phyloP scores from a whole-genome alignment of 1,140 invertebrate species.

The Rhagoletis pomonella region DNA sequence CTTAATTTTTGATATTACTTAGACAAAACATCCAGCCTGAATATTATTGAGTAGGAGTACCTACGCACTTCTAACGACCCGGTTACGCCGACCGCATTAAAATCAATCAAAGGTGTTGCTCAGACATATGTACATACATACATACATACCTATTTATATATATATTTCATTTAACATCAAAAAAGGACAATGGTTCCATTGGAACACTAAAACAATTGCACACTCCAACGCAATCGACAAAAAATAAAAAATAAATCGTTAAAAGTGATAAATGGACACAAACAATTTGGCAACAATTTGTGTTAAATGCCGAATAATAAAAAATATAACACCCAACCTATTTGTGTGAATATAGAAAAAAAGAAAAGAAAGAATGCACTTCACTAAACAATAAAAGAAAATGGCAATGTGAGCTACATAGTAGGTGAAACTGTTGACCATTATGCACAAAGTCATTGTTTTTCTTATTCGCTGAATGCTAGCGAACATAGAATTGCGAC shows the following conservation, averaged over 20 bases:
- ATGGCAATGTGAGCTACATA: background rate
- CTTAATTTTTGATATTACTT: no score
- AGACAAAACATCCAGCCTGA: no score
- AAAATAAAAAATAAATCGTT: slow-evolving; percentile 44
- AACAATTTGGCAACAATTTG: slow-evolving; percentile 51
- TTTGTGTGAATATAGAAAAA: background rate
- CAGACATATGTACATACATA: no score
- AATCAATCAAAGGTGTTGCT: no score
- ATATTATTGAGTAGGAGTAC: no score
- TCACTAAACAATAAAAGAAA: background rate
- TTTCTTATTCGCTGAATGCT: background rate
- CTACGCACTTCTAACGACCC: no score
- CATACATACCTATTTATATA: background rate
- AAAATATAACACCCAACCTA: slow-evolving; percentile 17
- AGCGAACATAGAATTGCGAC: slow-evolving; percentile 16
- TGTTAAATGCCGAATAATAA: slow-evolving; percentile 30
- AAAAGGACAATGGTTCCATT: background rate
- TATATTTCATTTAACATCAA: background rate
- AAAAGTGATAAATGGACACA: slow-evolving; percentile 44
- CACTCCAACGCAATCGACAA: slow-evolving; percentile 4
- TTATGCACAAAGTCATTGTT: background rate
- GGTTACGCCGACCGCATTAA: no score
- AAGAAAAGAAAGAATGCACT: background rate
- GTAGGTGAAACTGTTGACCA: background rate
- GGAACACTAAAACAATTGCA: slow-evolving; percentile 21